These are phyloP conservation scores for Pyrrhosoma nymphula DNA, from an alignment of 2,888 invertebrate species.

Conservation along the genomic window DNA sequence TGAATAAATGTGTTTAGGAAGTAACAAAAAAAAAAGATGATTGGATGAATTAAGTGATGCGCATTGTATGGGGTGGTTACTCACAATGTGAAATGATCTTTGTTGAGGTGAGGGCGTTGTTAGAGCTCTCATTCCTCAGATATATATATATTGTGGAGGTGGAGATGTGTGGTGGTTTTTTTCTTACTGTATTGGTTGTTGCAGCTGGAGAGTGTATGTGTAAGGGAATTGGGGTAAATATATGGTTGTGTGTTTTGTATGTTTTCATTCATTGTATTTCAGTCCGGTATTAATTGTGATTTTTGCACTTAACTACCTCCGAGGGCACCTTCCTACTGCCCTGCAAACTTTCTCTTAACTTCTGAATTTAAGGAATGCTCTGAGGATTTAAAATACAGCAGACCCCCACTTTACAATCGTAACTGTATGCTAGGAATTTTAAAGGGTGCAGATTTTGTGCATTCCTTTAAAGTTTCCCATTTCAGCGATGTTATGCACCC, in stretches of 20 bases:
- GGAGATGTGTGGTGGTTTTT: constrained; percentile 16
- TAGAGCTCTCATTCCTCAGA: neutral
- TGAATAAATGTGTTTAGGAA: neutral
- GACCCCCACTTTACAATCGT: too few relatives aligned
- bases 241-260: constrained; percentile 56
- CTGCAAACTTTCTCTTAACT: too few relatives aligned
- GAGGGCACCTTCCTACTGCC: too few relatives aligned
- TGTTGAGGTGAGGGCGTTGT: neutral
- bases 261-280: constrained; percentile 33
- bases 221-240: constrained; percentile 44
- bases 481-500: too few relatives aligned
- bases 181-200: constrained; percentile 23
- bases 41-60: neutral
- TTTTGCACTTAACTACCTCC: neutral
- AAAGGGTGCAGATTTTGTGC: too few relatives aligned
- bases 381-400: too few relatives aligned
- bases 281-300: neutral
- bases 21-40: neutral
- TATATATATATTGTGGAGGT: constrained; percentile 6
- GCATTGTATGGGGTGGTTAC: constrained; percentile 10
- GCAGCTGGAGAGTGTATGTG: constrained; percentile 34
- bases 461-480: too few relatives aligned
- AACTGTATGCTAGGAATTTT: too few relatives aligned
- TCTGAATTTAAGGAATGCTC: too few relatives aligned
- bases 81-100: neutral